These are phyloP conservation scores for Cardiocondyla obscurior DNA, from an alignment of 1,140 invertebrate genomes.

Conservation along the genomic window DNA sequence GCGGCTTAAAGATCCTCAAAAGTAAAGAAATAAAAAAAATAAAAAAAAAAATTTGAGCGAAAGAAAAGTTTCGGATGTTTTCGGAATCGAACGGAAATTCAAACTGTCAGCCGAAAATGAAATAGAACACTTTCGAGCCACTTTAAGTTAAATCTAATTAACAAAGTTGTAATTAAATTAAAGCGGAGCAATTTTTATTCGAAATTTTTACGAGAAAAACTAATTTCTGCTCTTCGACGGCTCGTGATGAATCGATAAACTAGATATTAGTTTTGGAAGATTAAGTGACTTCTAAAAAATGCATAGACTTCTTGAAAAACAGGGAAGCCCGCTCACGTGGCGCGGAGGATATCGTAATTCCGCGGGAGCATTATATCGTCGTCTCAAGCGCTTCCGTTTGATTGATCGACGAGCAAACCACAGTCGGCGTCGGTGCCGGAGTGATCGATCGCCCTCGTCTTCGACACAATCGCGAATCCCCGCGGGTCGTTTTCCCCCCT, in stretches of 20 bases:
- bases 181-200: not conserved
- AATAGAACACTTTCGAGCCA: not conserved
- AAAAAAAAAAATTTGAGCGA: too few species aligned
- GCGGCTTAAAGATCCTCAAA: not conserved
- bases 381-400: constrained; percentile 47
- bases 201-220: not conserved
- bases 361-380: constrained; percentile 49
- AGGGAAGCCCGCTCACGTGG: not conserved
- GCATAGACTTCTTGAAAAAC: constrained; percentile 34
- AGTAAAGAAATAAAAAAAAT: too few species aligned
- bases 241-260: constrained; percentile 7
- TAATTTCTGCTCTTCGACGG: not conserved
- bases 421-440: constrained; percentile 39
- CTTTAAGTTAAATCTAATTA: not conserved
- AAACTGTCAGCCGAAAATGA: not conserved
- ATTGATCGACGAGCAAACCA: constrained; percentile 58
- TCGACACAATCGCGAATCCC: constrained; percentile 55
- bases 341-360: constrained; percentile 37
- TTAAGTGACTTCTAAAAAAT: constrained; percentile 37
- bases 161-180: not conserved
- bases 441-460: constrained; percentile 53
- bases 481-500: constrained; percentile 31
- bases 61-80: not conserved
- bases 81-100: too few species aligned
- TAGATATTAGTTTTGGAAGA: not conserved